These are phyloP conservation scores for Sandelia bainsii DNA, from an alignment of 2,797 vertebrate species.

Conservation along the genomic window DNA sequence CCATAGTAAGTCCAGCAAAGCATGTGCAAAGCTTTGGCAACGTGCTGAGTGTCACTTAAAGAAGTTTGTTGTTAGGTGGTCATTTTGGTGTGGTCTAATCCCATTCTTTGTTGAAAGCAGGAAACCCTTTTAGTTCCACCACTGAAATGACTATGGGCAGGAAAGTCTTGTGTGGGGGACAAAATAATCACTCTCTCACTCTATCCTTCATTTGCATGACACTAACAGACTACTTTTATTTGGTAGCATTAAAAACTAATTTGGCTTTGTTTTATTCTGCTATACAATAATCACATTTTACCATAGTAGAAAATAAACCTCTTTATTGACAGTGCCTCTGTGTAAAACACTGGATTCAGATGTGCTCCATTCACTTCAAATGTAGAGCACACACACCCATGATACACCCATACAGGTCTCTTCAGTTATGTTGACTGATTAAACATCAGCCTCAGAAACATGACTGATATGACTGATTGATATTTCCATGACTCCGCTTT, in stretches of 20 bases:
- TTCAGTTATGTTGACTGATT: too few relatives aligned
- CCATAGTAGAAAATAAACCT: constrained; percentile 3
- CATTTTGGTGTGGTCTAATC: constrained; percentile 34
- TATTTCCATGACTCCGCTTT: too few relatives aligned
- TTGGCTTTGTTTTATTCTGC: constrained; percentile 24
- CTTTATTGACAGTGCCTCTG: not conserved
- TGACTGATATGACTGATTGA: too few relatives aligned
- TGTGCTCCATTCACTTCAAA: not conserved
- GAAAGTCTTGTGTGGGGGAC: constrained; percentile 41
- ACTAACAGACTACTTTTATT: constrained; percentile 28
- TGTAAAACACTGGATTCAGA: not conserved
- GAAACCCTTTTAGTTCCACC: constrained; percentile 56
- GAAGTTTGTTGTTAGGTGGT: constrained; percentile 25
- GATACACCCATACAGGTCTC: too few relatives aligned
- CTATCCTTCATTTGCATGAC: constrained; percentile 50
- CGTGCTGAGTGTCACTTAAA: constrained; percentile 13
- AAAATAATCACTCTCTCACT: constrained; percentile 33
- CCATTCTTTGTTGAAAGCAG: constrained; percentile 36
- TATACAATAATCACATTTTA: not conserved
- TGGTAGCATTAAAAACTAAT: constrained; percentile 30
- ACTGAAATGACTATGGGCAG: constrained; percentile 26
- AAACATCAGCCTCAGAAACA: too few relatives aligned
- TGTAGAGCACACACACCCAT: not conserved
- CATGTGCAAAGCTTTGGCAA: constrained; percentile 1
- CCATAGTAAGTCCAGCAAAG: not conserved